These are phyloP conservation scores for Dioctria linearis DNA, from an alignment of 2,888 invertebrate genomes.

Conservation along the genomic window DNA sequence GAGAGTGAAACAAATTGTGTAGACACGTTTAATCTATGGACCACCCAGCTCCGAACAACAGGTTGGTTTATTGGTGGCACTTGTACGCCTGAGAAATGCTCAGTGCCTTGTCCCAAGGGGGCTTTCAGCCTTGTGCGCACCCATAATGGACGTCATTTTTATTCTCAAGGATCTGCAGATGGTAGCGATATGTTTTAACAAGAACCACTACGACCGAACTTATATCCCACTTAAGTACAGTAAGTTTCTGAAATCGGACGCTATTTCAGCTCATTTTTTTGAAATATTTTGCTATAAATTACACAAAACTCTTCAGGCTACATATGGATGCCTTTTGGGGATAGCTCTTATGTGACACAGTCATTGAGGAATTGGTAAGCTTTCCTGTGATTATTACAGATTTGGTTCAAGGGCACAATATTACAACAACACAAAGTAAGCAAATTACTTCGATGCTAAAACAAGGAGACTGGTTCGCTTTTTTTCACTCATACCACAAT, in stretches of 20 bases:
- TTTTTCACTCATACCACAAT: too few species aligned
- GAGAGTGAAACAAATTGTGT: constrained; percentile 52
- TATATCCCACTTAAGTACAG: constrained; percentile 46
- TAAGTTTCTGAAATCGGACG: constrained; percentile 29
- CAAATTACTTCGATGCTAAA: too few species aligned
- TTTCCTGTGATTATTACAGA: too few species aligned
- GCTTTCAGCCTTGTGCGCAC: constrained; percentile 52
- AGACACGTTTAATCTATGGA: constrained; percentile 52
- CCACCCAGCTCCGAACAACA: constrained; percentile 49
- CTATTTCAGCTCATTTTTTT: constrained; percentile 43
- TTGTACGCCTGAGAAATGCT: constrained; percentile 40
- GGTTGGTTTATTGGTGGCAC: constrained; percentile 52
- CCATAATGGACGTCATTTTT: constrained; percentile 50
- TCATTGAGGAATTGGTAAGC: too few species aligned
- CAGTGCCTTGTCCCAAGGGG: constrained; percentile 23
- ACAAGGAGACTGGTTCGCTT: too few species aligned
- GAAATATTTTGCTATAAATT: constrained; percentile 52
- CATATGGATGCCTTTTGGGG: background rate
- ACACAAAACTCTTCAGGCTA: background rate
- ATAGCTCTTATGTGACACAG: background rate
- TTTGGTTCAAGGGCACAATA: too few species aligned
- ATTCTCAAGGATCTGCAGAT: constrained; percentile 52
- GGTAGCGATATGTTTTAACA: constrained; percentile 52
- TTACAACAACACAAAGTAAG: too few species aligned
- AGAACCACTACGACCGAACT: constrained; percentile 48